Percentiles rank a stretch among this genome's conserved stretches.
Evolutionary conservation across 2,888 invertebrate species (phyloP).

Genomic region (Ceriagrion tenellum): DNA sequence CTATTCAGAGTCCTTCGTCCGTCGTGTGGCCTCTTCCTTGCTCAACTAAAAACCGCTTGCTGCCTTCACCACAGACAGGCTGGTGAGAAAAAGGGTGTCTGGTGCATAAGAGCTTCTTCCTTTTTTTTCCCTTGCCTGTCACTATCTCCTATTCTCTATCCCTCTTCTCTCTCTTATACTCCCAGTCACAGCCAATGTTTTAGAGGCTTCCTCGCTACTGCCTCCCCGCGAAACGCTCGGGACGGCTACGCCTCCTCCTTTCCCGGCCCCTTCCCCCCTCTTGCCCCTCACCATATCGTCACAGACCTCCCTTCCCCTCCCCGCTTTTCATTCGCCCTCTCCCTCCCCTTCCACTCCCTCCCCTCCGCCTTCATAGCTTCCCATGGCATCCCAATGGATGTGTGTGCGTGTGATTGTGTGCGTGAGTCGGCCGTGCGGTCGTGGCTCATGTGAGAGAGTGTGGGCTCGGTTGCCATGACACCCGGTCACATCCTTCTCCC

Average conservation of each 20-base stretch:
- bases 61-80: background rate
- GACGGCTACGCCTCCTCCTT: background rate
- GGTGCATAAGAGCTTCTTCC: background rate
- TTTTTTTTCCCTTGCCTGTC: too few relatives aligned
- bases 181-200: constrained; percentile 11
- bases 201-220: background rate
- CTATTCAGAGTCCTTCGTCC: too few relatives aligned
- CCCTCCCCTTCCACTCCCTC: background rate
- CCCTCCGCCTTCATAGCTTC: background rate
- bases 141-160: background rate
- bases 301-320: background rate
- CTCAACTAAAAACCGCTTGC: background rate
- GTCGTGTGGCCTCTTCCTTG: background rate
- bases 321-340: background rate
- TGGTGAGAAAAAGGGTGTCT: background rate
- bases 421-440: background rate
- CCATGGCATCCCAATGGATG: background rate
- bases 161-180: background rate
- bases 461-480: constrained; percentile 9
- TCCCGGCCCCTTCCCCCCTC: background rate
- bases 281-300: background rate
- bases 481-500: background rate
- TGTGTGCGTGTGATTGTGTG: background rate
- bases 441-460: background rate
- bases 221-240: background rate